phyloP scores from a whole-genome alignment of 2,797 vertebrate species.

The Novumbra hubbsi region DNA sequence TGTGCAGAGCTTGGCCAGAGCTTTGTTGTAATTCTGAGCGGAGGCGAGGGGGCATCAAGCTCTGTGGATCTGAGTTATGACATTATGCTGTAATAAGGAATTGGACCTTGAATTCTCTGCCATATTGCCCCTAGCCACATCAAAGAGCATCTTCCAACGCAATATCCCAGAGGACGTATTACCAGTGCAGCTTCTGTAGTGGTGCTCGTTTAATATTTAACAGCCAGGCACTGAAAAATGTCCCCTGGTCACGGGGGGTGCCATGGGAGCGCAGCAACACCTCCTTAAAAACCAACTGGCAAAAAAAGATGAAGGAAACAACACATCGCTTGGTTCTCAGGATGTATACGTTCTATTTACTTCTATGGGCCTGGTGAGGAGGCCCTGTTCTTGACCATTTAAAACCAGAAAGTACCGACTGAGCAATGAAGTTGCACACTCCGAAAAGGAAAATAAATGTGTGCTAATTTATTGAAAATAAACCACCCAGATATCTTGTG shows the following conservation, averaged over 20 bases:
- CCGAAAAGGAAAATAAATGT: too few species aligned
- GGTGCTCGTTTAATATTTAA: constrained; percentile 35
- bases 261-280: constrained; percentile 12
- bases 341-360: too few species aligned
- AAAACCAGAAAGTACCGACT: too few species aligned
- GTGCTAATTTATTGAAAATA: too few species aligned
- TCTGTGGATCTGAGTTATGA: constrained; percentile 35
- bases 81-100: constrained; percentile 47
- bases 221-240: constrained; percentile 11
- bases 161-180: constrained; percentile 32
- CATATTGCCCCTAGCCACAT: constrained; percentile 42
- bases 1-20: constrained; percentile 34
- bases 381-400: too few species aligned
- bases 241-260: constrained; percentile 25
- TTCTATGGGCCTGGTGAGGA: too few species aligned
- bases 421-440: too few species aligned
- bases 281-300: constrained; percentile 13
- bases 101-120: constrained; percentile 47
- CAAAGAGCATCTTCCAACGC: constrained; percentile 45
- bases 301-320: constrained; percentile 30
- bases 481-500: too few species aligned
- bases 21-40: constrained; percentile 48
- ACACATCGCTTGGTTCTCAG: background rate
- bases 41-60: constrained; percentile 37
- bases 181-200: constrained; percentile 19